These are phyloP conservation scores for Zhengitettix transpicula DNA, from an alignment of 2,888 invertebrate species.

Conservation along the genomic window DNA sequence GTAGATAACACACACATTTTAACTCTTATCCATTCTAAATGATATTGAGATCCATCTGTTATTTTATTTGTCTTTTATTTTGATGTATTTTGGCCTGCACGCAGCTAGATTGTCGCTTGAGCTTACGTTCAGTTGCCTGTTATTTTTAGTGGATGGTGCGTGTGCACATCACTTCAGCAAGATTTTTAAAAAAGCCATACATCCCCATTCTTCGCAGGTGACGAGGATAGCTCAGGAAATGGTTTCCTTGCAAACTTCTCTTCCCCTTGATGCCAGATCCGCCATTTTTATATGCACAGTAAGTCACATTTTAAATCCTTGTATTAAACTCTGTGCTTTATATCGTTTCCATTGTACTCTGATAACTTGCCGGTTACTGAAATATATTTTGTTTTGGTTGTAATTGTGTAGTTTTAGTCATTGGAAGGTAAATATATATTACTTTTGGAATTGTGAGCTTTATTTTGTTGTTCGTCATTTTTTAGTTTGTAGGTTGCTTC, in stretches of 20 bases:
- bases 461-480: not conserved
- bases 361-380: too few relatives aligned
- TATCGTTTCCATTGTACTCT: not conserved
- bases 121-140: constrained; percentile 9
- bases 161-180: constrained; percentile 9
- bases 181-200: constrained; percentile 9
- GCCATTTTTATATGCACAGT: constrained; percentile 14
- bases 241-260: constrained; percentile 13
- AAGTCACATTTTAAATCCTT: constrained; percentile 1
- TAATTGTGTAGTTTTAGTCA: not conserved
- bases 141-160: constrained; percentile 12
- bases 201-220: constrained; percentile 11
- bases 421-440: not conserved
- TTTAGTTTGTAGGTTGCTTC: too few relatives aligned
- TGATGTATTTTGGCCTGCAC: too few relatives aligned
- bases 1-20: too few relatives aligned
- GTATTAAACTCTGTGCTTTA: not conserved
- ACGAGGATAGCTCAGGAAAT: constrained; percentile 15
- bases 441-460: not conserved
- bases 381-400: not conserved
- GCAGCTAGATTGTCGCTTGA: not conserved
- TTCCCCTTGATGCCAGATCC: constrained; percentile 13
- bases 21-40: too few relatives aligned
- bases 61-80: too few relatives aligned
- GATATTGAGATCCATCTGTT: too few relatives aligned